These are phyloP conservation scores for Caenorhabditis japonica DNA, from an alignment of 2,888 invertebrate species.

Conservation along the genomic window DNA sequence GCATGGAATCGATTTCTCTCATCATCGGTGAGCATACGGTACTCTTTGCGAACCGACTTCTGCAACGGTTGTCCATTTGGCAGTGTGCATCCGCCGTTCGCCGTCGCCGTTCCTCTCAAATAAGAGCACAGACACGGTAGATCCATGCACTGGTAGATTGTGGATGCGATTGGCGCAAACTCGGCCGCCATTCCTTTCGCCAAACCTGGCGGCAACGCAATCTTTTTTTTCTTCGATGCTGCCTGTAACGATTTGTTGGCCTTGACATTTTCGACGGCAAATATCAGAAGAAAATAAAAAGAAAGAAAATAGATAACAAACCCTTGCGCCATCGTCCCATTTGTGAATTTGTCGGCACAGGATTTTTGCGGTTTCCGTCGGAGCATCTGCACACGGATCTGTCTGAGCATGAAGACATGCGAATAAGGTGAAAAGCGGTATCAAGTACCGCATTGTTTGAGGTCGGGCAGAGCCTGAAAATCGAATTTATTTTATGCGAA, in stretches of 20 bases:
- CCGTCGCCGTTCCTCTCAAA: slow-evolving; percentile 62
- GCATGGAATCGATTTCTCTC: slow-evolving; percentile 65
- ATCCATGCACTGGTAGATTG: slow-evolving; percentile 74
- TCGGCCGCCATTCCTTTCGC: slow-evolving; percentile 67
- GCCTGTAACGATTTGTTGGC: slow-evolving; percentile 42
- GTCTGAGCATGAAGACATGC: slow-evolving; percentile 10
- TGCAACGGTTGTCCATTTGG: slow-evolving; percentile 62
- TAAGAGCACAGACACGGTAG: slow-evolving; percentile 73
- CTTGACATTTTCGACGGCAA: neutral
- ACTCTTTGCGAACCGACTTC: slow-evolving; percentile 67
- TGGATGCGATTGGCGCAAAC: slow-evolving; percentile 70
- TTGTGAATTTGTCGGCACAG: slow-evolving; percentile 72
- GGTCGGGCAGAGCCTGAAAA: slow-evolving; percentile 31
- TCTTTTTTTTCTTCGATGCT: slow-evolving; percentile 62
- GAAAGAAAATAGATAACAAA: too few relatives aligned
- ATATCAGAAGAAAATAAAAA: too few relatives aligned
- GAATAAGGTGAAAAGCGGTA: neutral
- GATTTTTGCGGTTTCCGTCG: slow-evolving; percentile 67
- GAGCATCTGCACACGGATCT: slow-evolving; percentile 69
- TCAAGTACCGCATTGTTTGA: slow-evolving; percentile 28
- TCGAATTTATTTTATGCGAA: too few relatives aligned
- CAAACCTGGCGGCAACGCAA: slow-evolving; percentile 70
- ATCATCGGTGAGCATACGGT: slow-evolving; percentile 74
- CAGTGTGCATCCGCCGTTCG: slow-evolving; percentile 53
- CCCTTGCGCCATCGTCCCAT: slow-evolving; percentile 73